phyloP scores from a whole-genome alignment of 2,888 invertebrate genomes.

The Xestia ashworthii region DNA sequence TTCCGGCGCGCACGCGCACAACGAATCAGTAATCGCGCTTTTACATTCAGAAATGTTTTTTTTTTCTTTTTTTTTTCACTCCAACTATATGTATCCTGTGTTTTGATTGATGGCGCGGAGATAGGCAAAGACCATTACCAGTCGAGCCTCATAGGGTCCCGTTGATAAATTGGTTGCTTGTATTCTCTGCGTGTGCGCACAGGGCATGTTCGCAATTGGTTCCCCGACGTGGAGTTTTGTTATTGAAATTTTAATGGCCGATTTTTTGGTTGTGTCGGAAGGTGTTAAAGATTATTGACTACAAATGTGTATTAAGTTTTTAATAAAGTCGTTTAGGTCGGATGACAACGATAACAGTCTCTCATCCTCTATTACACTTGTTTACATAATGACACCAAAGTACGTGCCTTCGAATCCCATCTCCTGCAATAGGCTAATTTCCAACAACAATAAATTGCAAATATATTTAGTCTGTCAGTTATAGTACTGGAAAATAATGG shows the following conservation, averaged over 20 bases:
- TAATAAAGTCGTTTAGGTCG: slow-evolving; percentile 35
- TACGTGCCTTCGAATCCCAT: neutral
- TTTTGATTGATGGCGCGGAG: slow-evolving; percentile 87
- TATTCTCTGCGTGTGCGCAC: slow-evolving; percentile 79
- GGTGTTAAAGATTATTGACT: slow-evolving; percentile 52
- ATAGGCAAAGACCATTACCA: slow-evolving; percentile 83
- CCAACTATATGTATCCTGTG: slow-evolving; percentile 87
- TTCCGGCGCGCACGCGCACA: slow-evolving; percentile 85
- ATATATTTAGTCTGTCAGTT: too few relatives aligned
- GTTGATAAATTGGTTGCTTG: slow-evolving; percentile 83
- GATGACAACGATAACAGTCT: slow-evolving; percentile 14
- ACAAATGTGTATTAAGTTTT: slow-evolving; percentile 49
- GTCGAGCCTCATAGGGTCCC: slow-evolving; percentile 77
- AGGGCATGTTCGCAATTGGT: slow-evolving; percentile 78
- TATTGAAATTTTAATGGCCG: slow-evolving; percentile 67
- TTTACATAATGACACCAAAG: neutral
- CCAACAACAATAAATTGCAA: too few relatives aligned
- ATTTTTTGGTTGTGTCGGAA: slow-evolving; percentile 62
- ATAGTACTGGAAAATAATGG: too few relatives aligned
- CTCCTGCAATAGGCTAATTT: too few relatives aligned
- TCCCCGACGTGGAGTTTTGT: slow-evolving; percentile 71
- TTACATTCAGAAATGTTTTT: slow-evolving; percentile 73
- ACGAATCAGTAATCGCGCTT: slow-evolving; percentile 87
- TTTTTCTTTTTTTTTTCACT: slow-evolving; percentile 72
- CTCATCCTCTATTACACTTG: neutral